These are phyloP conservation scores for Upupa epops DNA, from an alignment of 2,113 vertebrate genomes.

Conservation along the genomic window DNA sequence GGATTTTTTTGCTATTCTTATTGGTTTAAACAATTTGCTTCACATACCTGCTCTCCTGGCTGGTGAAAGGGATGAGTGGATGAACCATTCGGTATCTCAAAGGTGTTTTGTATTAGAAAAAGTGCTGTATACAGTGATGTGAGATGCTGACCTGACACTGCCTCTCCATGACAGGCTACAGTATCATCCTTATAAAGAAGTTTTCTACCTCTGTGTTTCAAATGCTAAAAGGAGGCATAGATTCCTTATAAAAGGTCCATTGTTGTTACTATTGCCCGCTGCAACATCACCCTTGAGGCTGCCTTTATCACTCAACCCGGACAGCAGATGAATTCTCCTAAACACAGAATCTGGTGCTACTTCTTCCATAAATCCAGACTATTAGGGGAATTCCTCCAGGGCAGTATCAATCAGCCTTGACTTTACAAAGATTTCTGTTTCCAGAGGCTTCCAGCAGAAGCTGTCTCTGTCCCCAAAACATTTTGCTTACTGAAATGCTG, in stretches of 20 bases:
- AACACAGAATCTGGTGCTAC: not conserved
- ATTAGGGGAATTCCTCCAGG: not conserved
- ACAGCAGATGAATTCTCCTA: constrained; percentile 1
- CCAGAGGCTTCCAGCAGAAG: not conserved
- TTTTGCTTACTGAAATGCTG: not conserved
- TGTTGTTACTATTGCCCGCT: not conserved
- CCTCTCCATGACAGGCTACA: not conserved
- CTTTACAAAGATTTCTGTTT: not conserved
- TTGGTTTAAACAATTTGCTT: not conserved
- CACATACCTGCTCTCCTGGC: not conserved
- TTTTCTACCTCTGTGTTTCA: not conserved
- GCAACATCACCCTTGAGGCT: not conserved
- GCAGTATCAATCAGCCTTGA: not conserved
- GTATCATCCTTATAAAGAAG: not conserved
- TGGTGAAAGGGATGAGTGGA: not conserved
- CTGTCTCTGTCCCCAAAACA: not conserved
- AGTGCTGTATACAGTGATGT: fast-evolving
- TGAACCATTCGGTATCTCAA: not conserved
- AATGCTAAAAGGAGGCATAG: not conserved
- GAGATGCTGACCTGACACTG: not conserved
- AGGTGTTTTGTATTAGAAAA: not conserved
- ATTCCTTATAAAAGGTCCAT: not conserved
- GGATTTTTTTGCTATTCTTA: not conserved
- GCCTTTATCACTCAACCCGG: not conserved
- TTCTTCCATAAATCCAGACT: not conserved